phyloP scores from a whole-genome alignment of 2,797 vertebrate species.

The Sebastes baramenuke region DNA sequence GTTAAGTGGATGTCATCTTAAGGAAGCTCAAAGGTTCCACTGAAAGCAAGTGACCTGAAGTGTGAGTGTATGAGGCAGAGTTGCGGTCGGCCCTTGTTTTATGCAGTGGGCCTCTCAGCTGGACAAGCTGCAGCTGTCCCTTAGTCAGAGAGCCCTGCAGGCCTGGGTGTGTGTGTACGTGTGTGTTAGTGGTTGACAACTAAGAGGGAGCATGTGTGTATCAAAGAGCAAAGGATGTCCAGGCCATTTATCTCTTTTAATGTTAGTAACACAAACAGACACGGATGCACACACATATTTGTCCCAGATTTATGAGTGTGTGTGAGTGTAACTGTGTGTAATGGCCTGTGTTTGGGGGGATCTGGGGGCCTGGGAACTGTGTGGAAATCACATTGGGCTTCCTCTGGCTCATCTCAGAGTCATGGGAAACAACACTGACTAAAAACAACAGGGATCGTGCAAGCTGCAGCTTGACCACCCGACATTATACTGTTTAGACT shows the following conservation, averaged over 20 bases:
- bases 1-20: background rate
- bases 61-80: conserved; percentile 3
- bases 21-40: conserved; percentile 12
- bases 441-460: conserved; percentile 48
- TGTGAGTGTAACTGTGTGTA: conserved; percentile 32
- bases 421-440: conserved; percentile 66
- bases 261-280: conserved; percentile 31
- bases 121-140: conserved; percentile 59
- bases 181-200: conserved; percentile 15
- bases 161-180: background rate
- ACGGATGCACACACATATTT: conserved; percentile 16
- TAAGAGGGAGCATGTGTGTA: conserved; percentile 35
- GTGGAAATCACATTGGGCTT: conserved; percentile 61
- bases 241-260: conserved; percentile 58
- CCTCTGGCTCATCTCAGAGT: conserved; percentile 64
- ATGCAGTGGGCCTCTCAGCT: conserved; percentile 26
- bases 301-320: conserved; percentile 30
- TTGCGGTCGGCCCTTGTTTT: conserved; percentile 17
- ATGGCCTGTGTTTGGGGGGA: conserved; percentile 42
- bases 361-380: conserved; percentile 72
- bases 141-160: background rate
- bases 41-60: conserved; percentile 23
- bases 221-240: conserved; percentile 47
- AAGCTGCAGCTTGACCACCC: conserved; percentile 1
- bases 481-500: background rate